Percentiles rank a stretch among this genome's conserved stretches.
Conservation (phyloP, 1,140 invertebrate species). For the Drosophila lini region DNA sequence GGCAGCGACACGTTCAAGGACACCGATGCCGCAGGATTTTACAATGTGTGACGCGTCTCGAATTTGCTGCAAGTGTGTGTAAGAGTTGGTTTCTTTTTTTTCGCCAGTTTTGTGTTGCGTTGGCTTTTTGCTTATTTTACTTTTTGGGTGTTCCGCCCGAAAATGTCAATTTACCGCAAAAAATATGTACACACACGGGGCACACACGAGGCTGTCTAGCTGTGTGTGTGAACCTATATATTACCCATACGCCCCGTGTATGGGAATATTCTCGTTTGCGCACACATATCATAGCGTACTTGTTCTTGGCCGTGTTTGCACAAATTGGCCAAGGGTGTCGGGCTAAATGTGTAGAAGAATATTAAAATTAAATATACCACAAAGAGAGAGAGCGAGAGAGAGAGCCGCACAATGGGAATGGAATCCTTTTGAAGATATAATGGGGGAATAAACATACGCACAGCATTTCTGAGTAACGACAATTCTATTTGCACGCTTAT, state of each 20-base stretch:
- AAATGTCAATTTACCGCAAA: conserved; percentile 72
- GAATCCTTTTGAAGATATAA: conserved; percentile 38
- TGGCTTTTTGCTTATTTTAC: conserved; percentile 37
- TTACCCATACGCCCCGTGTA: conserved; percentile 45
- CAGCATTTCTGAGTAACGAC: conserved; percentile 11
- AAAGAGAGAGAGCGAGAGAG: neutral
- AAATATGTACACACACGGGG: conserved; percentile 27
- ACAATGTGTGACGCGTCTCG: conserved; percentile 71
- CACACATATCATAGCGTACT: conserved; percentile 44
- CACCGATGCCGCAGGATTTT: conserved; percentile 58
- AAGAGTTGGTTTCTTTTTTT: conserved; percentile 9
- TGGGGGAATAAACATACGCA: conserved; percentile 8
- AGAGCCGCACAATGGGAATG: conserved; percentile 38
- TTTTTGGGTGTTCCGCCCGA: conserved; percentile 29
- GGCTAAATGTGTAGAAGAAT: conserved; percentile 54
- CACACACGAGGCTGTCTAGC: neutral
- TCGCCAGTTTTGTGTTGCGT: conserved; percentile 18
- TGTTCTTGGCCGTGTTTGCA: conserved; percentile 50
- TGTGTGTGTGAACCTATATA: conserved; percentile 33
- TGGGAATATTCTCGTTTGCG: conserved; percentile 23
- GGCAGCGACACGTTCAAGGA: conserved; percentile 74
- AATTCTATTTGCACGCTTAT: conserved; percentile 10
- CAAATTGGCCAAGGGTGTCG: conserved; percentile 57
- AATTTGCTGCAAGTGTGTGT: conserved; percentile 42
- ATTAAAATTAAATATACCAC: conserved; percentile 50